These are phyloP conservation scores for Apodemus agrarius DNA, from an alignment of 2,797 vertebrate genomes.

Conservation along the genomic window DNA sequence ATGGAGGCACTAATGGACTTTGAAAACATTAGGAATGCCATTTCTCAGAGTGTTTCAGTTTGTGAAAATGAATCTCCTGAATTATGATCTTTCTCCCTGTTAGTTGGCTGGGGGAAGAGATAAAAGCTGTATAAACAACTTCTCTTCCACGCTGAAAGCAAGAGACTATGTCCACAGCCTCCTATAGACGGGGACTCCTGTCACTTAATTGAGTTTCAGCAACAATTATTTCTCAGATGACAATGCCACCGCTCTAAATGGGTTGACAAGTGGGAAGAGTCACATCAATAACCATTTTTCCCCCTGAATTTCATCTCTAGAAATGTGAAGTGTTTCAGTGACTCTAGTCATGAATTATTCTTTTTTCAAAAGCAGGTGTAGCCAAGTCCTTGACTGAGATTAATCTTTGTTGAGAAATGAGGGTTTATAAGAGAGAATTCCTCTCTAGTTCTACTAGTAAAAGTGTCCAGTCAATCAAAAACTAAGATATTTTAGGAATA, in stretches of 20 bases:
- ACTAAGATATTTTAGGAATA: slow-evolving; percentile 37
- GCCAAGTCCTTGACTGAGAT: slow-evolving; percentile 54
- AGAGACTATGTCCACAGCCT: neutral
- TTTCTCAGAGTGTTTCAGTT: slow-evolving; percentile 77
- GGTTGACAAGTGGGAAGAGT: slow-evolving; percentile 63
- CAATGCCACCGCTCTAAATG: slow-evolving; percentile 59
- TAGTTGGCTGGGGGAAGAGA: slow-evolving; percentile 64
- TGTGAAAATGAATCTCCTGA: slow-evolving; percentile 81
- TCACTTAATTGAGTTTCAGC: slow-evolving; percentile 55
- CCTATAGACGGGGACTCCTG: neutral
- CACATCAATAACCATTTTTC: slow-evolving; percentile 17
- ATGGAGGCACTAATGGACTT: slow-evolving; percentile 81
- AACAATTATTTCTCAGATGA: slow-evolving; percentile 65
- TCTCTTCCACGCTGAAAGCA: slow-evolving; percentile 65
- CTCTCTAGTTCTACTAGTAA: slow-evolving; percentile 29
- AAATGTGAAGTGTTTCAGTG: slow-evolving; percentile 44
- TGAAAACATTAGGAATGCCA: slow-evolving; percentile 81
- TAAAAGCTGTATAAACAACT: slow-evolving; percentile 71
- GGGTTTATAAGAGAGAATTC: neutral
- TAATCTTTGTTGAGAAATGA: slow-evolving; percentile 63
- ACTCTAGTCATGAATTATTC: slow-evolving; percentile 36
- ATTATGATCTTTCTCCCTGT: slow-evolving; percentile 77
- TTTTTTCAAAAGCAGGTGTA: slow-evolving; percentile 57
- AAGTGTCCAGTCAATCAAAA: slow-evolving; percentile 54
- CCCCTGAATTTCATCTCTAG: slow-evolving; percentile 64